Conservation (phyloP, 1,140 invertebrate genomes). For the Drosophila elegans region DNA sequence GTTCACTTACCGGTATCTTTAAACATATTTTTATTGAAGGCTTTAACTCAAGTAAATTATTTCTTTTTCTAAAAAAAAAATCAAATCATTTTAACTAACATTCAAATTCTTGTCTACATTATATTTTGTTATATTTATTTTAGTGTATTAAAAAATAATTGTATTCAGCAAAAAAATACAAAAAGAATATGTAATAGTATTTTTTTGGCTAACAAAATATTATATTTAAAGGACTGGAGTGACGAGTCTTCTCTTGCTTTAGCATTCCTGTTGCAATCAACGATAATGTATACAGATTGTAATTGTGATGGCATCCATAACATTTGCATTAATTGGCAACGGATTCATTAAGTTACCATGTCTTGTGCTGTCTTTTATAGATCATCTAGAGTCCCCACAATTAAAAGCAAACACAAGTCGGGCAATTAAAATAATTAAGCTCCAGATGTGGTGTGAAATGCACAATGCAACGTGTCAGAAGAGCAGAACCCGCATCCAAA, state of each 20-base stretch:
- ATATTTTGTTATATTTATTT: no score
- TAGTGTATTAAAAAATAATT: no score
- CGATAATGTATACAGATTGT: constrained; percentile 16
- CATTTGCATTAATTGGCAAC: constrained; percentile 45
- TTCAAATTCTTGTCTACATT: no score
- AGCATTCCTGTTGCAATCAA: constrained; percentile 1
- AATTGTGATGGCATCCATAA: constrained; percentile 16
- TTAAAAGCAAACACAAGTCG: constrained; percentile 64
- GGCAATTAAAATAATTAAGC: constrained; percentile 77
- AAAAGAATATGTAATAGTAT: no score
- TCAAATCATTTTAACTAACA: no score
- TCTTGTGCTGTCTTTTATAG: constrained; percentile 30
- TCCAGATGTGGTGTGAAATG: constrained; percentile 73
- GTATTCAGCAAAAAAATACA: no score
- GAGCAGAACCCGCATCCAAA: constrained; percentile 44
- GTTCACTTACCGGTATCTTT: background rate
- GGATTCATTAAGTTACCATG: constrained; percentile 28
- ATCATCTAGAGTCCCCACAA: constrained; percentile 43
- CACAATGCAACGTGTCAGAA: constrained; percentile 72
- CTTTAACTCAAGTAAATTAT: background rate
- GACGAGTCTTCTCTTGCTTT: background rate
- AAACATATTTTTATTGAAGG: background rate
- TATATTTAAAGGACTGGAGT: no score
- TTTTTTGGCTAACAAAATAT: no score
- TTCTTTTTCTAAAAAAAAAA: no score